Evolutionary conservation across 2,113 vertebrate species (phyloP).

Genomic region (Macrotus californicus): DNA sequence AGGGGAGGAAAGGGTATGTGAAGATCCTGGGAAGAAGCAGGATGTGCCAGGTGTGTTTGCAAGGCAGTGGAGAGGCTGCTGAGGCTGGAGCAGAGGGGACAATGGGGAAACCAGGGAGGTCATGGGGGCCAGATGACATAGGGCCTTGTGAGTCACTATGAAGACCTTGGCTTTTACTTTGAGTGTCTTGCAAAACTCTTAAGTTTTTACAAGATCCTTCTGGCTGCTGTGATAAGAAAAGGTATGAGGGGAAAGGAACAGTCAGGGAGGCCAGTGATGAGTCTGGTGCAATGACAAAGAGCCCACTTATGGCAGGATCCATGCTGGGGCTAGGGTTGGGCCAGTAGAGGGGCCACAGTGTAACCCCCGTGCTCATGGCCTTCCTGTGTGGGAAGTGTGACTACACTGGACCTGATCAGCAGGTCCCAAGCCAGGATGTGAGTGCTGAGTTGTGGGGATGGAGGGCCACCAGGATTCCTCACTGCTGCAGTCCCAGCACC

Average conservation of each 20-base stretch:
- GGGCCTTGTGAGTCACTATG: background rate
- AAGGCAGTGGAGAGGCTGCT: fast-evolving
- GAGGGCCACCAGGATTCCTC: fast-evolving
- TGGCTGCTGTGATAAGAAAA: background rate
- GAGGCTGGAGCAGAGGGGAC: background rate
- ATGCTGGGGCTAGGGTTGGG: background rate
- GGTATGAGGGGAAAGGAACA: background rate
- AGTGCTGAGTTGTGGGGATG: background rate
- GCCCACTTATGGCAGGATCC: background rate
- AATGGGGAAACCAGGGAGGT: background rate
- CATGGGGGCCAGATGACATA: background rate
- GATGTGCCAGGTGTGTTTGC: fast-evolving
- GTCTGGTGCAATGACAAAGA: background rate
- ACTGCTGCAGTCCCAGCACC: background rate
- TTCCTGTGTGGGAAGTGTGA: background rate
- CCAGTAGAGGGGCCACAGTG: background rate
- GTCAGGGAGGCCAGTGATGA: background rate
- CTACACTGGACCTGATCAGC: background rate
- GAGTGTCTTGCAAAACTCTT: background rate
- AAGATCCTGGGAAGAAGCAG: background rate
- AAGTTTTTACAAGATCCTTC: background rate
- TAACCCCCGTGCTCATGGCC: background rate
- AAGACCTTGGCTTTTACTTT: background rate
- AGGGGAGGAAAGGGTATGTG: fast-evolving
- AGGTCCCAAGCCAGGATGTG: background rate